Evolutionary conservation across 2,113 vertebrate genomes (phyloP), one percentile per base, ranked within the genome.

Genomic region (Heptranchias perlo): DNA sequence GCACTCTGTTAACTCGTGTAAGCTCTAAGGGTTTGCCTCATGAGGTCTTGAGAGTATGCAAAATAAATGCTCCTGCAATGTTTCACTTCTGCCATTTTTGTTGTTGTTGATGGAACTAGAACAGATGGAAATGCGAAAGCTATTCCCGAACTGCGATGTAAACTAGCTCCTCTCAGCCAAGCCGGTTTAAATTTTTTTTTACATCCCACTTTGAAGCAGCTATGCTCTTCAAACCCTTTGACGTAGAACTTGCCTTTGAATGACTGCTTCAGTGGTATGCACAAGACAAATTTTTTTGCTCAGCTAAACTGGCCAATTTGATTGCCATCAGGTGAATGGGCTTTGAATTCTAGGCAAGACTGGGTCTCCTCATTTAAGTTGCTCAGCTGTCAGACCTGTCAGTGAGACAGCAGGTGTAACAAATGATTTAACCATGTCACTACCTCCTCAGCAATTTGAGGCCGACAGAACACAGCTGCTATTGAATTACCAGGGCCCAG

Each of bases 291-390:
- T 96, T 96, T 97, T 97, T 96, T 92, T 97, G 62, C 97, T 97
- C 96, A 97, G 76, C 96, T 96, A 98, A 98, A 98, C 97, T 98
- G 97, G 97, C 97, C 97, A 97, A 97, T 98, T 98, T 97, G 96
- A 97, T 98, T 98, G 97, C 96, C 96, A 97, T 96, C 96, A 98
- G 97, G 97, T 98, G 97, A 97, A 97, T 25, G 1, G 96, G 86
- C 96, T 96, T 96, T 96, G 96, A 96, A 97, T 97, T 97, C 52
- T 69, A 97, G 96, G 92, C 95, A 95, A 93, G 96, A 97, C 96
- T 44, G 89, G 96, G 64, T 95, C 96, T 93, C 44, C 0, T 96
- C 95, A 92, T 96, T 96, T 96, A 82, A 96, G 96, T 69, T 69
- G 39, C 96, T 96, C 78, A 23, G 93, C 18, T 94, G 39, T 96